phyloP scores from a whole-genome alignment of 2,797 vertebrate species.

The Pangasius macronema region DNA sequence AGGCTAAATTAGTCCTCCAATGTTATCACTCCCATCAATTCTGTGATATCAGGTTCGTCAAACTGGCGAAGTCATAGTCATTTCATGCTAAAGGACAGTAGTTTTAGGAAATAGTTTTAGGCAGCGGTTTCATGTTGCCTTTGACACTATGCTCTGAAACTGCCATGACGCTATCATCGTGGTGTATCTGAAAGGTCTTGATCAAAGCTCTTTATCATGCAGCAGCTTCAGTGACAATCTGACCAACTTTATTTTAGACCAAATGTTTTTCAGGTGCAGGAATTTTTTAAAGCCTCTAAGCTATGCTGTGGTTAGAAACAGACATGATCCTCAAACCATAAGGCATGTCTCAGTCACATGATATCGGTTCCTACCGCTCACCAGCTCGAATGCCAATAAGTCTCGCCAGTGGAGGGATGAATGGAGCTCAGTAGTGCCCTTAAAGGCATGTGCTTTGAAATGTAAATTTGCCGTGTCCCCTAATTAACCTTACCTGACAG shows the following conservation, averaged over 20 bases:
- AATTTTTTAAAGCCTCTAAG: background rate
- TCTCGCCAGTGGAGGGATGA: conserved; percentile 33
- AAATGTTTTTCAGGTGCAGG: background rate
- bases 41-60: conserved; percentile 9
- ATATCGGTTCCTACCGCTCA: background rate
- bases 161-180: background rate
- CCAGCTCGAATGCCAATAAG: background rate
- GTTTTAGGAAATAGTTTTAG: conserved; percentile 9
- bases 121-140: background rate
- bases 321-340: background rate
- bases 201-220: background rate
- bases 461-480: conserved; percentile 47
- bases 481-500: conserved; percentile 47
- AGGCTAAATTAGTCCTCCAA: conserved; percentile 19
- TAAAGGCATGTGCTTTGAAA: conserved; percentile 52
- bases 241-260: background rate
- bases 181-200: background rate
- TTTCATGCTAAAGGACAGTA: conserved; percentile 9
- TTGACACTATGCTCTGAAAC: background rate
- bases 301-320: background rate
- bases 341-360: background rate
- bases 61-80: background rate
- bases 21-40: conserved; percentile 13
- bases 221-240: background rate
- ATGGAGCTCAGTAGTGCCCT: conserved; percentile 11